These are phyloP conservation scores for Fukomys damarensis DNA, from an alignment of 2,113 vertebrate genomes.

Conservation along the genomic window DNA sequence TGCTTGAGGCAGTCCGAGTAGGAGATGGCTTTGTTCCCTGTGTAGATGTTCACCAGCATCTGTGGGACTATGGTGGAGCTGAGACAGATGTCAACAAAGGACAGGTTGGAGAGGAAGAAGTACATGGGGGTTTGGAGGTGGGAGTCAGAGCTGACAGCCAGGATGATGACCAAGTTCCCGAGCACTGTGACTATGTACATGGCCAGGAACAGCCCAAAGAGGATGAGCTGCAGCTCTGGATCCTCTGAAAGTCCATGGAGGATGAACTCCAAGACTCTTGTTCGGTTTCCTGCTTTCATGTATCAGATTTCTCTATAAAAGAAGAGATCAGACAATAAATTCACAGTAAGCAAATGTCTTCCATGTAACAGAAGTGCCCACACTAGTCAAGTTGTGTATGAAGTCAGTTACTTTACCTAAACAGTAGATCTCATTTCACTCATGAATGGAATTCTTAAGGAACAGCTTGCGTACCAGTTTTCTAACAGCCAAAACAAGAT, in stretches of 20 bases:
- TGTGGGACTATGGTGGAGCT: background rate
- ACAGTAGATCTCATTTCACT: background rate
- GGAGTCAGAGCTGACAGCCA: too few species aligned
- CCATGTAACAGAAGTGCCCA: background rate
- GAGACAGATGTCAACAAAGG: background rate
- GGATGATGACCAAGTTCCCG: too few species aligned
- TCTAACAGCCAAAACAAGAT: background rate
- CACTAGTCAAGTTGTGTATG: background rate
- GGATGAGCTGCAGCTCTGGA: background rate
- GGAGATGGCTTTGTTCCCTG: constrained; percentile 41
- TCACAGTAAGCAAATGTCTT: background rate
- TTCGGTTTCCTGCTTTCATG: constrained; percentile 58
- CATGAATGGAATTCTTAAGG: background rate
- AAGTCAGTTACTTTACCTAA: background rate
- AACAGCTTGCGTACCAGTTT: background rate
- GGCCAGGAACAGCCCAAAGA: too few species aligned
- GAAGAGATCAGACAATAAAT: background rate
- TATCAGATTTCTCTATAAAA: background rate
- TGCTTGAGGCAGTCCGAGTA: constrained; percentile 52
- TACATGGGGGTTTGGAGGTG: background rate
- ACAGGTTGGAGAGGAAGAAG: background rate
- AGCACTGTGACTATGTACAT: too few species aligned
- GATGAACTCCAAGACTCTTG: constrained; percentile 33
- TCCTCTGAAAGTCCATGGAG: background rate
- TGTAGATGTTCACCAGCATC: constrained; percentile 44